Evolutionary conservation across 2,113 vertebrate species (phyloP).

Genomic region (Chrysemys picta): DNA sequence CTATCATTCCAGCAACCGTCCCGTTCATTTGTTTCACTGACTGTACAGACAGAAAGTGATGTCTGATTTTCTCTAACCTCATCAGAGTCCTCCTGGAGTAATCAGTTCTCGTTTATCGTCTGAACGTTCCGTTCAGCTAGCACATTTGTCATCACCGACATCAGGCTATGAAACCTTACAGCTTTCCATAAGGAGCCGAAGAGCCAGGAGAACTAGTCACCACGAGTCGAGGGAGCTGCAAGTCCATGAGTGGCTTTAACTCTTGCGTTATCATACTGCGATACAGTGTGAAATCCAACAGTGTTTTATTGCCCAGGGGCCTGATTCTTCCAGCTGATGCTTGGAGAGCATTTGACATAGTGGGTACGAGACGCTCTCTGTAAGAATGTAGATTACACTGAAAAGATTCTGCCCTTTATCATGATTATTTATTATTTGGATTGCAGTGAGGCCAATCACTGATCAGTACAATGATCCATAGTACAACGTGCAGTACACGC

Average conservation of each 20-base stretch:
- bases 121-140: constrained; percentile 7
- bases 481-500: neutral
- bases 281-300: fast-evolving
- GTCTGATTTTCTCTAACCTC: constrained; percentile 60
- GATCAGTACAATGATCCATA: neutral
- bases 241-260: neutral
- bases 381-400: neutral
- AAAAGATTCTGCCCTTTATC: neutral
- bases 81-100: constrained; percentile 51
- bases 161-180: constrained; percentile 29
- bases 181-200: constrained; percentile 42
- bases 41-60: constrained; percentile 24
- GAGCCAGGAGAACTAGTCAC: neutral
- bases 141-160: constrained; percentile 68
- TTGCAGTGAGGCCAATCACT: neutral
- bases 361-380: fast-evolving
- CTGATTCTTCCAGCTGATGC: fast-evolving
- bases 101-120: constrained; percentile 57
- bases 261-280: neutral
- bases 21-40: constrained; percentile 39
- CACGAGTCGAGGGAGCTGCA: neutral
- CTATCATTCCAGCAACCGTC: constrained; percentile 22
- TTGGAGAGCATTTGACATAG: neutral
- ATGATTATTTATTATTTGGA: neutral
- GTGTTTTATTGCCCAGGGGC: neutral